A percentile compares a stretch with the other conserved stretches of the same genome.
Evolutionary conservation across 1,140 invertebrate genomes (phyloP).

Genomic region (Triops cancriformis): DNA sequence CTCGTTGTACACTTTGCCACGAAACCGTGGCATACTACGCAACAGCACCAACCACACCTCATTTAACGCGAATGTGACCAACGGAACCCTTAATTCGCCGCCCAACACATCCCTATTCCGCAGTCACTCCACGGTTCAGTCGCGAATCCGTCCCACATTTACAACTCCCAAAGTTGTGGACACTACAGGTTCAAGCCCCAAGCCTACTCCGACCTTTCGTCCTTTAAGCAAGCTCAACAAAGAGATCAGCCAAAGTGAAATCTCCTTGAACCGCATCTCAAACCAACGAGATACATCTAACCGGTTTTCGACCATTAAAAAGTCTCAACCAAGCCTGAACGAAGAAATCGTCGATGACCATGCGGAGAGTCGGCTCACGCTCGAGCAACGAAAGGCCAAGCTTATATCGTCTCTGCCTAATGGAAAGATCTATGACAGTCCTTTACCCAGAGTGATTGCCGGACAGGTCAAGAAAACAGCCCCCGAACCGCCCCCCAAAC

Average conservation of each 20-base stretch:
- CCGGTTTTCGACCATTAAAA: not conserved
- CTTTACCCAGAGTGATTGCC: constrained; percentile 24
- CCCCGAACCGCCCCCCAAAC: constrained; percentile 20
- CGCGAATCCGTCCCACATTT: not conserved
- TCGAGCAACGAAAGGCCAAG: constrained; percentile 17
- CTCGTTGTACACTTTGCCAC: constrained; percentile 27
- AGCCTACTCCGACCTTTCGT: not conserved
- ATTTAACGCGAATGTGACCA: not conserved
- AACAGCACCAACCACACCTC: not conserved
- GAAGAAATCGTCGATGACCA: constrained; percentile 4
- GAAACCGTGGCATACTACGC: constrained; percentile 18
- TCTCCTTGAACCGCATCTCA: constrained; percentile 18
- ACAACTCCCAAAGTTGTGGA: constrained; percentile 11
- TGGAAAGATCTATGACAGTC: constrained; percentile 16
- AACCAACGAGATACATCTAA: not conserved
- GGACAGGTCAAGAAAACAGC: constrained; percentile 25
- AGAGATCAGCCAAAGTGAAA: constrained; percentile 5
- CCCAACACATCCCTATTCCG: not conserved
- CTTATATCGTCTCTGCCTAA: not conserved
- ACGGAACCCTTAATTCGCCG: not conserved
- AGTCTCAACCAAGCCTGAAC: not conserved
- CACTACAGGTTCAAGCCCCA: not conserved
- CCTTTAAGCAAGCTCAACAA: not conserved
- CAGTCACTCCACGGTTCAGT: not conserved
- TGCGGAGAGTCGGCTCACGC: not conserved